Conservation (phyloP, 2,797 vertebrate genomes). For the Anolis apletophallus region DNA sequence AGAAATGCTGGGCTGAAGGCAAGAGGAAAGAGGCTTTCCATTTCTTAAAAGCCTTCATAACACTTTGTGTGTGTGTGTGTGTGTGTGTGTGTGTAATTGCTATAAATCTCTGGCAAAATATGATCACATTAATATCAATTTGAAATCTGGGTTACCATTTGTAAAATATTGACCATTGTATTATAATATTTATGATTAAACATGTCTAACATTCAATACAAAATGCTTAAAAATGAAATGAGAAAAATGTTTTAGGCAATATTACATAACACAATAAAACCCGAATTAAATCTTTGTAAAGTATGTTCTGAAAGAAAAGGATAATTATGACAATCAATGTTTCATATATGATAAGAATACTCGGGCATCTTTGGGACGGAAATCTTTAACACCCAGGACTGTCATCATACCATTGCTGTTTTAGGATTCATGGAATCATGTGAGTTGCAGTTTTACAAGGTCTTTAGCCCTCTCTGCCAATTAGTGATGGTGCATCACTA, state of each 20-base stretch:
- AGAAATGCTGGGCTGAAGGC: not conserved
- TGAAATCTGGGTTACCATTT: not conserved
- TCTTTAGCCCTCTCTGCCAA: too few relatives aligned
- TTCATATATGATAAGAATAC: not conserved
- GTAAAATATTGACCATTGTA: slow-evolving; percentile 5
- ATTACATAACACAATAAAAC: not conserved
- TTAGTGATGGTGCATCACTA: too few relatives aligned
- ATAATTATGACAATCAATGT: not conserved
- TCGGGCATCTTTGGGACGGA: not conserved
- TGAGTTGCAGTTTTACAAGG: too few relatives aligned
- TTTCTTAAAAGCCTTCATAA: not conserved
- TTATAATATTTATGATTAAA: not conserved
- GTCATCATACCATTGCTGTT: too few relatives aligned
- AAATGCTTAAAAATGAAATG: not conserved
- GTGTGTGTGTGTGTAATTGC: not conserved
- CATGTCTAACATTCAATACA: not conserved
- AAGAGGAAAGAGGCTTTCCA: slow-evolving; percentile 12
- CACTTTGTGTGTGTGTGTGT: not conserved
- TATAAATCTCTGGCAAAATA: not conserved
- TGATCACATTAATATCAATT: not conserved
- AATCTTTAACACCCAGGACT: not conserved
- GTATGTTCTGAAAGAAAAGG: not conserved
- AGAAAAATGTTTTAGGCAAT: not conserved
- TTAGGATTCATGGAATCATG: too few relatives aligned
- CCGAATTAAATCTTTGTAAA: not conserved